Conservation (phyloP, 2,797 vertebrate genomes). For the Melanogrammus aeglefinus region DNA sequence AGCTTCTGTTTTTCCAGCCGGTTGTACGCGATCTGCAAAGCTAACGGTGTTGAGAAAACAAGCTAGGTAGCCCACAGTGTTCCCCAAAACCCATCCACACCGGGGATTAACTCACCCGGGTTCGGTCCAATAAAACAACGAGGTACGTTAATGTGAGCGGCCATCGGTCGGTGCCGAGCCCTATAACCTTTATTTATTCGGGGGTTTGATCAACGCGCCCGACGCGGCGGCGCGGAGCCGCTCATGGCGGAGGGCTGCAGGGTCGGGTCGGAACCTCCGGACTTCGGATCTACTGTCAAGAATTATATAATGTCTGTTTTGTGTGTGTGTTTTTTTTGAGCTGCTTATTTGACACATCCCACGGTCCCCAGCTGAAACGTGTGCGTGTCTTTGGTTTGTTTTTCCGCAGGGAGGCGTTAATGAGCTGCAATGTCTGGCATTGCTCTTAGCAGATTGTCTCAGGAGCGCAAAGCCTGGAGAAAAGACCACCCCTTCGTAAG, state of each 20-base stretch:
- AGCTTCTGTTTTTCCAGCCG: constrained; percentile 48
- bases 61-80: constrained; percentile 22
- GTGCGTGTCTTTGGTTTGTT: constrained; percentile 23
- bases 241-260: not conserved
- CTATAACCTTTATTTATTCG: too few relatives aligned
- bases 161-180: not conserved
- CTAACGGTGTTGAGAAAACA: constrained; percentile 34
- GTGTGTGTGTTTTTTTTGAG: not conserved
- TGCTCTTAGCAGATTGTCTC: constrained; percentile 76
- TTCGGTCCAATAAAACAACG: constrained; percentile 14
- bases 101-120: not conserved
- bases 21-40: constrained; percentile 38
- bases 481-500: constrained; percentile 78
- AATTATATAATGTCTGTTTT: too few relatives aligned
- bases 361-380: not conserved
- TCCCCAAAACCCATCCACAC: not conserved
- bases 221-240: not conserved
- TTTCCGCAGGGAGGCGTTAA: constrained; percentile 71
- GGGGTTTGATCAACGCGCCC: not conserved
- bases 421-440: constrained; percentile 77
- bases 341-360: not conserved
- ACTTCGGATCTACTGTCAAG: not conserved
- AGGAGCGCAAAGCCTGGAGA: constrained; percentile 77
- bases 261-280: not conserved
- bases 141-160: constrained; percentile 39